These are phyloP conservation scores for Anaspis maculata DNA, from an alignment of 2,888 invertebrate species.

Conservation along the genomic window DNA sequence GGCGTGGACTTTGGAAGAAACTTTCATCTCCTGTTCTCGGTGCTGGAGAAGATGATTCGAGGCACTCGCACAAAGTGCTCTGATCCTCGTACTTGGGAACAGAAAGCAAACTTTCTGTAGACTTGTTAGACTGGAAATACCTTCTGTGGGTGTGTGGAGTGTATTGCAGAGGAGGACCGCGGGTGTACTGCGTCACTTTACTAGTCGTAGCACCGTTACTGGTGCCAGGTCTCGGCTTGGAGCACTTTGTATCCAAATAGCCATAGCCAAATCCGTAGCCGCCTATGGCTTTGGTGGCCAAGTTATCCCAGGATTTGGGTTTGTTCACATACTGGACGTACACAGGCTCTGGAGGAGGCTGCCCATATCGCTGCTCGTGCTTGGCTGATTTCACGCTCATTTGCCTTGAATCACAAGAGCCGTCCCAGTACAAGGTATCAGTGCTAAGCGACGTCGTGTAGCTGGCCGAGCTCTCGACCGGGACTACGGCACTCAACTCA, in stretches of 20 bases:
- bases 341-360: conserved; percentile 38
- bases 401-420: conserved; percentile 41
- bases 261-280: conserved; percentile 85
- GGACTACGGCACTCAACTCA: conserved; percentile 56
- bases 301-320: conserved; percentile 86
- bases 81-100: conserved; percentile 61
- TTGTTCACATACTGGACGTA: conserved; percentile 56
- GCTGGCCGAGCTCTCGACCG: conserved; percentile 65
- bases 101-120: conserved; percentile 69
- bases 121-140: conserved; percentile 62
- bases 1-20: conserved; percentile 38
- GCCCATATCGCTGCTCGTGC: conserved; percentile 35
- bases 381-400: conserved; percentile 42
- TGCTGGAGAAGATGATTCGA: conserved; percentile 38
- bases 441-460: conserved; percentile 81
- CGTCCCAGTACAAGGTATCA: conserved; percentile 79
- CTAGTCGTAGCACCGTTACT: conserved; percentile 27
- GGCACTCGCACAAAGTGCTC: conserved; percentile 64
- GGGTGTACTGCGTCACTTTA: conserved; percentile 28
- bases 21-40: conserved; percentile 26
- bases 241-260: conserved; percentile 57
- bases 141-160: conserved; percentile 43
- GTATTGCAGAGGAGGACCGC: conserved; percentile 33
- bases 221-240: conserved; percentile 32
- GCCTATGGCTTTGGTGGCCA: conserved; percentile 77